A percentile compares a stretch with the other conserved stretches of the same genome.
Evolutionary conservation across 2,797 vertebrate genomes (phyloP).

Genomic region (Gambusia yucatana): DNA sequence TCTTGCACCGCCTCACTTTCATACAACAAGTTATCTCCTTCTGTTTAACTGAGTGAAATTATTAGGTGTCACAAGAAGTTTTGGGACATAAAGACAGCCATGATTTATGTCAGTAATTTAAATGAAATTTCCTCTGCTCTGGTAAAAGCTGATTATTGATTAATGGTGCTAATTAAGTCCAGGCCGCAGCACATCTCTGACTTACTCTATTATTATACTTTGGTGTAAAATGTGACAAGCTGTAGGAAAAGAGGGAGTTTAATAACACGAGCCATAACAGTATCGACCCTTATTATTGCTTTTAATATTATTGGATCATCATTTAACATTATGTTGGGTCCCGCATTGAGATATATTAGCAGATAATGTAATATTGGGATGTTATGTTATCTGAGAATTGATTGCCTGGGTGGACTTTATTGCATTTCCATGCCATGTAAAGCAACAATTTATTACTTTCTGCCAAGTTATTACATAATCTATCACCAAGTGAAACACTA

Average conservation of each 20-base stretch:
- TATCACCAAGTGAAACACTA: conserved; percentile 42
- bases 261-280: conserved; percentile 23
- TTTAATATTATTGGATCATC: conserved; percentile 45
- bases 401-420: conserved; percentile 51
- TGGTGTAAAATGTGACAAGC: conserved; percentile 14
- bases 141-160: conserved; percentile 24
- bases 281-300: conserved; percentile 20
- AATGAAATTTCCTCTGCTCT: background rate
- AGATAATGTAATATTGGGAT: conserved; percentile 48
- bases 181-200: background rate
- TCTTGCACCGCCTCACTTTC: background rate
- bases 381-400: conserved; percentile 50
- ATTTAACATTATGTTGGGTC: conserved; percentile 37
- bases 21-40: background rate
- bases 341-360: conserved; percentile 30
- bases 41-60: conserved; percentile 8
- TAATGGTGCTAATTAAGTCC: conserved; percentile 30
- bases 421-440: conserved; percentile 53
- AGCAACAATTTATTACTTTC: conserved; percentile 55
- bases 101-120: conserved; percentile 29
- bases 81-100: background rate
- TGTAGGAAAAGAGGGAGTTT: conserved; percentile 20
- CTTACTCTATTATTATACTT: background rate
- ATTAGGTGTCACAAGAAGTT: conserved; percentile 2
- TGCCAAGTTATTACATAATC: conserved; percentile 55